Conservation (phyloP, 2,888 invertebrate genomes). For the Orgyia antiqua region DNA sequence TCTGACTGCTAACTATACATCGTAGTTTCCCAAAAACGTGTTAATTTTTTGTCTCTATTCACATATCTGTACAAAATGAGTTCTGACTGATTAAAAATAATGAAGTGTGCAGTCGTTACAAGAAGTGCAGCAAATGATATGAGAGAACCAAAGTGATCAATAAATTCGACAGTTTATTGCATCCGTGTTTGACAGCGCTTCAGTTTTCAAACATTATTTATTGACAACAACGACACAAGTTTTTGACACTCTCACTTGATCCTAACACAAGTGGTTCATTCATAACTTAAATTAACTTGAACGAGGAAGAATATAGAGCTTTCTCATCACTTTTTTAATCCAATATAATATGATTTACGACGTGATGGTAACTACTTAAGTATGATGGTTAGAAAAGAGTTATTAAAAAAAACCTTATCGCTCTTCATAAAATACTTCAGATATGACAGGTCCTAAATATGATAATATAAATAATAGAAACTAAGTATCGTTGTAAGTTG, state of each 20-base stretch:
- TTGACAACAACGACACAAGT: constrained; percentile 25
- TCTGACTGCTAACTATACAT: too few relatives aligned
- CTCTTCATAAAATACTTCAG: not conserved
- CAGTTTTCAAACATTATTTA: constrained; percentile 57
- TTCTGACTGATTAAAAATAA: constrained; percentile 27
- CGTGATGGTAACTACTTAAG: constrained; percentile 4
- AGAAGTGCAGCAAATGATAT: constrained; percentile 34
- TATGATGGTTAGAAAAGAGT: constrained; percentile 5
- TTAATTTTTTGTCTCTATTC: constrained; percentile 5
- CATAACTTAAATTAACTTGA: constrained; percentile 34
- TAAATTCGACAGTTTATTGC: constrained; percentile 69
- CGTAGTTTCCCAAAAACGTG: not conserved
- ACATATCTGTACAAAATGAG: constrained; percentile 18
- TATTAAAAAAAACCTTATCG: not conserved
- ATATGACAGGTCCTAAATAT: too few relatives aligned
- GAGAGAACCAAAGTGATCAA: constrained; percentile 54
- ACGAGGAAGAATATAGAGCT: constrained; percentile 35
- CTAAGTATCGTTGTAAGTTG: too few relatives aligned
- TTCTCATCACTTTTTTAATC: constrained; percentile 37
- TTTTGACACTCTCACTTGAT: constrained; percentile 50
- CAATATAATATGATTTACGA: constrained; percentile 14
- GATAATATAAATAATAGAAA: too few relatives aligned
- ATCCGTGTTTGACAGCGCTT: constrained; percentile 48
- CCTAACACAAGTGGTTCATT: constrained; percentile 53
- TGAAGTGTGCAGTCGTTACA: constrained; percentile 29